Base-by-base conservation (phyloP, 2,888 invertebrate genomes). In the Fragum fragum region DNA sequence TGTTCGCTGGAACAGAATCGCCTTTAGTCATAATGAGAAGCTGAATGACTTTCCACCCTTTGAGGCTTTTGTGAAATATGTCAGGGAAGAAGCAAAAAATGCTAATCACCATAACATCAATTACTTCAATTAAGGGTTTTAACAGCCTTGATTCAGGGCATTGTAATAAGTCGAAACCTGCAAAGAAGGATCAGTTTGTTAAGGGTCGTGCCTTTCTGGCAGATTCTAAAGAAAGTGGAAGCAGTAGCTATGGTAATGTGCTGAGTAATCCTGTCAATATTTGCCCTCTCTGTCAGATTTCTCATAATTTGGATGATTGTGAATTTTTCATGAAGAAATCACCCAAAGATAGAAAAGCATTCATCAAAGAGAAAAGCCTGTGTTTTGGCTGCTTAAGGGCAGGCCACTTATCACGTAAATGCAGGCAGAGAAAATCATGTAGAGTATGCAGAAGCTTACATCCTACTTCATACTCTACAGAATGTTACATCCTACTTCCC, bases 401-500 rank as follows among this genome's bases (percentile, higher is more conserved):
- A 18, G 88, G 88, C 3, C 89, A 89, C 55, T 32, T 75, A 18
- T 79, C 84, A 2, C 85, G 77, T 42, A 68, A 72, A 9, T 89
- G 88, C 63, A 73, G 14, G 39, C n/a, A 76, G 1, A 57, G 78
- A 63, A 55, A 55, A 32, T 75, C 28, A 18, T 88, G 87, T 71
- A 29, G 70, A 16, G 71, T 39, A n/a, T 88, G 87, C 70, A 39
- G 39, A 0, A 79, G 72, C 32, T 66, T 66, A 1, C 88, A 88
- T 59, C 86, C 87, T 14, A 86, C 88, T 87, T 14, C 84, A 88
- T 73, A 36, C 32, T 9, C 32, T 14, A 5, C 23, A 28, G 16
- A 59, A 26, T 26, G 16, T 26, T 9, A 21, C 26, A 28, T n/a
- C n/a, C n/a, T n/a, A n/a, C n/a, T n/a, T n/a, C n/a, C n/a, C n/a